Conservation (phyloP, 2,113 vertebrate species). For the Philantomba maxwellii region DNA sequence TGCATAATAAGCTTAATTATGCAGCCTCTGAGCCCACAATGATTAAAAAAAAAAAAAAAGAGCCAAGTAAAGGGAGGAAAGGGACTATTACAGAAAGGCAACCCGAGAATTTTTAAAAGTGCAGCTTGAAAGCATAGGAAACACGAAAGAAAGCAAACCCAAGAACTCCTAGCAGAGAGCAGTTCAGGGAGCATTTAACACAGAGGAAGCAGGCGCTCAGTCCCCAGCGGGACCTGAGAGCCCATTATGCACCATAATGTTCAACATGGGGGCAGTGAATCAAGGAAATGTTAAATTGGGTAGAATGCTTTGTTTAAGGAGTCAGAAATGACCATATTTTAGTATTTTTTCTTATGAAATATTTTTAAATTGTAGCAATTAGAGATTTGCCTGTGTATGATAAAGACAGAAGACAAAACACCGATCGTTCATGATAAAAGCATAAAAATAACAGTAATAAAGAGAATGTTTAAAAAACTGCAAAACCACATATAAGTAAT, state of each 20-base stretch:
- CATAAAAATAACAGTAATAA: not conserved
- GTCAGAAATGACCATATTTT: not conserved
- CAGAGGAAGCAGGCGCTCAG: not conserved
- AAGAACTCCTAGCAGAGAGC: not conserved
- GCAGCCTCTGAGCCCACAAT: not conserved
- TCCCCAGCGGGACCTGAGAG: not conserved
- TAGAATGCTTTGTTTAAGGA: not conserved
- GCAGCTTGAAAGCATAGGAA: not conserved
- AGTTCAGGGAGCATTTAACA: not conserved
- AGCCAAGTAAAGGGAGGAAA: not conserved
- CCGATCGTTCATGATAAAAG: not conserved
- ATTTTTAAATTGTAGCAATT: not conserved
- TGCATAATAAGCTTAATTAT: not conserved
- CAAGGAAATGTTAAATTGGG: not conserved
- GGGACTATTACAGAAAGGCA: not conserved
- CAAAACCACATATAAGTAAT: not conserved
- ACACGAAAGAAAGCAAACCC: not conserved
- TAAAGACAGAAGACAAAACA: not conserved
- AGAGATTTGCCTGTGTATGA: not conserved
- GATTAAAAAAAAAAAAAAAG: not conserved
- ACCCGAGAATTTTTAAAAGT: not conserved
- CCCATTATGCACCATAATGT: not conserved
- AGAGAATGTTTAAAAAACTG: not conserved
- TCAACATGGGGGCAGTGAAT: not conserved
- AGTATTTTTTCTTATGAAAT: not conserved